Percentiles rank a stretch among this genome's conserved stretches.
phyloP scores from a whole-genome alignment of 2,113 vertebrate species.

The Aldabrachelys gigantea region DNA sequence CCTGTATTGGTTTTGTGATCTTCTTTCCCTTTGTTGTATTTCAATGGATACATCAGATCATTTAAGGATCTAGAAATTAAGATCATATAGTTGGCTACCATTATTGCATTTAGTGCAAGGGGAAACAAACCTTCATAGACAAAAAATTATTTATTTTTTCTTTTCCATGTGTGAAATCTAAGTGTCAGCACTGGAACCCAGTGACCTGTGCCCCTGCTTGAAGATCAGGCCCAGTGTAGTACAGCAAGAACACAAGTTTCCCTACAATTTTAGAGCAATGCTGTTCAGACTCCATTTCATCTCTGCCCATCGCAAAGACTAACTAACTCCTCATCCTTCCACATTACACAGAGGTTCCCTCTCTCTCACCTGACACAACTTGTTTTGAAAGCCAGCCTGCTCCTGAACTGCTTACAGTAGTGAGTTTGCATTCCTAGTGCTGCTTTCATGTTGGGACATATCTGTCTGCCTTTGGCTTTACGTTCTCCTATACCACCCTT shows the following conservation, averaged over 20 bases:
- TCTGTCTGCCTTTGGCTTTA: neutral
- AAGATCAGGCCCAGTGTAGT: neutral
- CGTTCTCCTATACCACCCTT: neutral
- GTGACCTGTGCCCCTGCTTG: neutral
- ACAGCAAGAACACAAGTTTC: neutral
- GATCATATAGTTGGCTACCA: neutral
- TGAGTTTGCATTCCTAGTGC: neutral
- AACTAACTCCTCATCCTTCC: neutral
- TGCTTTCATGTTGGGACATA: neutral
- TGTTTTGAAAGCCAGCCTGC: neutral
- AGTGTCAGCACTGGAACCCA: neutral
- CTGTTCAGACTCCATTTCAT: neutral
- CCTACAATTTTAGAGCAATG: neutral
- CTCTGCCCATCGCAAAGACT: neutral
- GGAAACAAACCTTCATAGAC: no score
- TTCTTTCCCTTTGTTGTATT: neutral
- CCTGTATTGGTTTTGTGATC: neutral
- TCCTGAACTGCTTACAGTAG: neutral
- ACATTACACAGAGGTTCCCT: neutral
- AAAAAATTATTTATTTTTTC: neutral
- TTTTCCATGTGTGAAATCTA: neutral
- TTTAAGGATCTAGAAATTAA: neutral
- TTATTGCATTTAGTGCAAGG: neutral
- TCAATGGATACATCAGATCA: neutral
- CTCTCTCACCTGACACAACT: neutral